Evolutionary conservation across 2,888 invertebrate genomes (phyloP).

Genomic region (Lasioglossum villosulum): DNA sequence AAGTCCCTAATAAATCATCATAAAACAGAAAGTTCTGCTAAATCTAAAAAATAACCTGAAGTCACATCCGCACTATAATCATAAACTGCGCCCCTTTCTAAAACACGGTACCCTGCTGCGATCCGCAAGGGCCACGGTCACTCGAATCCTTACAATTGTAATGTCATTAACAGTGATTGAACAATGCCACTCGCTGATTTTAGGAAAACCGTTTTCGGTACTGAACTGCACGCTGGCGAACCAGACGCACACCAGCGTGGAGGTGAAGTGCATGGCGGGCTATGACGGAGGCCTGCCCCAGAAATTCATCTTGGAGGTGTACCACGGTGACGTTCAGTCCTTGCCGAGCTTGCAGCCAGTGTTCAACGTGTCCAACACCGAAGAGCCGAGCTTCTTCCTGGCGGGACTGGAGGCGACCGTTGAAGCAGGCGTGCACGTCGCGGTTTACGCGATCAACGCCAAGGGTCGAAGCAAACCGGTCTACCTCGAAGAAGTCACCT

Average conservation of each 20-base stretch:
- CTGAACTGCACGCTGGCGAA: conserved; percentile 94
- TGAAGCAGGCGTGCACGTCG: conserved; percentile 91
- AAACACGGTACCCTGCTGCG: background rate
- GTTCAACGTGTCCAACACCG: conserved; percentile 88
- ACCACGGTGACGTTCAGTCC: conserved; percentile 84
- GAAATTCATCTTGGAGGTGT: conserved; percentile 93
- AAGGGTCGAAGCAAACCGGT: conserved; percentile 92
- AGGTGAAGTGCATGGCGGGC: conserved; percentile 92
- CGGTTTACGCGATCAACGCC: conserved; percentile 92
- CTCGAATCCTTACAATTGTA: no score
- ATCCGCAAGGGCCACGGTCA: no score
- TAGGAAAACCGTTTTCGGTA: conserved; percentile 94
- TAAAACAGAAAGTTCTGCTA: no score
- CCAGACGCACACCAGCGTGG: conserved; percentile 93
- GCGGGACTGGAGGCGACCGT: conserved; percentile 90
- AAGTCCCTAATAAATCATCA: no score
- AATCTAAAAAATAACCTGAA: no score
- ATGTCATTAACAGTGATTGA: conserved; percentile 31
- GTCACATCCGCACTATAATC: no score
- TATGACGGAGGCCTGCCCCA: conserved; percentile 96
- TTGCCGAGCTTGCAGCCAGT: conserved; percentile 75
- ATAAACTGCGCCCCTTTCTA: no score
- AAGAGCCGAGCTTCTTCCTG: conserved; percentile 91
- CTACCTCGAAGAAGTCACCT: conserved; percentile 90
- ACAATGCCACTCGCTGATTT: conserved; percentile 44